Conservation (phyloP, 2,888 invertebrate genomes). For the Dromius quadrimaculatus region DNA sequence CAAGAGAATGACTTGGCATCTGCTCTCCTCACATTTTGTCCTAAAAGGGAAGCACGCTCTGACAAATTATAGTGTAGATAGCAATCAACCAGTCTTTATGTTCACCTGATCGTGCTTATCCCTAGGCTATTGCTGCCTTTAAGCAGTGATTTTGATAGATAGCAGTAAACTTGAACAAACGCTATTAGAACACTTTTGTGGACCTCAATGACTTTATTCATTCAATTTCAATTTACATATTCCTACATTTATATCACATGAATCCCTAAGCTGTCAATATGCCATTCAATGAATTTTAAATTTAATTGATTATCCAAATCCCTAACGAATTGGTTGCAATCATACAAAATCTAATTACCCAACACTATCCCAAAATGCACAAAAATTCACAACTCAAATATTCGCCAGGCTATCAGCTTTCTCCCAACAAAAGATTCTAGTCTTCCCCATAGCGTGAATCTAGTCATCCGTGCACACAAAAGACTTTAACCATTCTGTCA, state of each 20-base stretch:
- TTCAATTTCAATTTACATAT: too few species aligned
- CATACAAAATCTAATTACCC: conserved; percentile 11
- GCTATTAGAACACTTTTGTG: too few species aligned
- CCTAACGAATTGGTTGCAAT: conserved; percentile 4
- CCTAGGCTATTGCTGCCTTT: neutral
- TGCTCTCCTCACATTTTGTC: neutral
- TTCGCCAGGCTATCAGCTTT: conserved; percentile 28
- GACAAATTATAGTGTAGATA: conserved; percentile 35
- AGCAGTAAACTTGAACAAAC: too few species aligned
- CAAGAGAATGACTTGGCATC: conserved; percentile 13
- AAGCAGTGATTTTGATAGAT: neutral
- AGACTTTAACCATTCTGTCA: conserved; percentile 20
- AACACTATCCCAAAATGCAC: neutral
- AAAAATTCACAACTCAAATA: conserved; percentile 8
- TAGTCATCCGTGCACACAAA: conserved; percentile 32
- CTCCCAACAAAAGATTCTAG: conserved; percentile 41
- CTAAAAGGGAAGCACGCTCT: conserved; percentile 24
- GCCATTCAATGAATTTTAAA: conserved; percentile 19
- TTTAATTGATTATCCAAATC: conserved; percentile 8
- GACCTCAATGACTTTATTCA: too few species aligned
- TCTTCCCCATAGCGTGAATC: conserved; percentile 22
- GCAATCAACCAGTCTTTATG: neutral
- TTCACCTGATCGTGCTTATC: conserved; percentile 17
- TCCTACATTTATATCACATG: too few species aligned
- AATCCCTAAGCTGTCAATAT: conserved; percentile 9